These are phyloP conservation scores for Cercopithecus mitis DNA, from an alignment of 2,797 vertebrate genomes.

Conservation along the genomic window DNA sequence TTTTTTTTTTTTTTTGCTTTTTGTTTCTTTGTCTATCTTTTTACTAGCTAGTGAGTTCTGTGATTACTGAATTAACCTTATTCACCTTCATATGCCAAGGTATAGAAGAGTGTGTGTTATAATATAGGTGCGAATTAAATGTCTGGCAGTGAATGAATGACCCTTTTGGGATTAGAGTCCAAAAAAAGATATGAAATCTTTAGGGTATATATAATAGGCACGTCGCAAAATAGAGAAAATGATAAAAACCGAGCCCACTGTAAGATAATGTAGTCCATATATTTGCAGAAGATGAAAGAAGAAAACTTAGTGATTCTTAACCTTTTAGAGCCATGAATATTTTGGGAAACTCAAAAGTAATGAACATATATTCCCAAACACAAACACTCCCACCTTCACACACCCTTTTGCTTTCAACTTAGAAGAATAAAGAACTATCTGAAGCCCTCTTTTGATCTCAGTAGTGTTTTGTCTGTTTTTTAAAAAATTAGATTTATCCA, in stretches of 20 bases:
- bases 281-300: neutral
- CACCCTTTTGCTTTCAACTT: neutral
- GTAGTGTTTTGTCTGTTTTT: neutral
- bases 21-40: neutral
- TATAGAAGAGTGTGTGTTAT: neutral
- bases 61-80: neutral
- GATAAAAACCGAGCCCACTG: neutral
- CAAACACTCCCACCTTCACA: neutral
- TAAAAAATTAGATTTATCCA: neutral
- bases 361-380: neutral
- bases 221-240: neutral
- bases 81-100: neutral
- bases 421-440: neutral
- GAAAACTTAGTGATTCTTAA: neutral
- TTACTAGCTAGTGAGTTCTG: neutral
- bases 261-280: neutral
- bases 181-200: neutral
- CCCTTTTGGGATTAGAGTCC: neutral
- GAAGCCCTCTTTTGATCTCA: neutral
- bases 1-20: neutral
- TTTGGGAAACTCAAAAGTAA: neutral
- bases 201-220: neutral
- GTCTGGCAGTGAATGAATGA: neutral
- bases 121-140: neutral
- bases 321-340: neutral